Conservation (phyloP, 2,888 invertebrate genomes). For the Morinoia aosen region DNA sequence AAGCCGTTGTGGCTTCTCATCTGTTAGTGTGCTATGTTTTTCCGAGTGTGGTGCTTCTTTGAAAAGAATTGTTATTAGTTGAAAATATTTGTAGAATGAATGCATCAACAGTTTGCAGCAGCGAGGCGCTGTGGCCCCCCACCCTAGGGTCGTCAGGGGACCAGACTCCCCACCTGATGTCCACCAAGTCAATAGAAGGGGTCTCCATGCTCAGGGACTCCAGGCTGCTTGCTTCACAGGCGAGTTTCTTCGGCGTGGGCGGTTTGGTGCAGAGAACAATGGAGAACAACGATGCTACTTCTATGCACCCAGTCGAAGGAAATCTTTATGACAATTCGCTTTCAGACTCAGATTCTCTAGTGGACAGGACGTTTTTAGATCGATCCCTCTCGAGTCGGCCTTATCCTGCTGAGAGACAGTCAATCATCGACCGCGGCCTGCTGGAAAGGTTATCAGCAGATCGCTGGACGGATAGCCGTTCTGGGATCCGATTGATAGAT, state of each 20-base stretch:
- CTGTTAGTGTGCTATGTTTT: neutral
- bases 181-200: neutral
- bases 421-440: constrained; percentile 10
- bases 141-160: neutral
- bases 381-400: constrained; percentile 59
- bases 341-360: constrained; percentile 53
- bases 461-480: constrained; percentile 52
- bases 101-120: constrained; percentile 33
- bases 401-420: constrained; percentile 56
- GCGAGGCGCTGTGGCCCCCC: constrained; percentile 21
- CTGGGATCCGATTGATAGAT: constrained; percentile 38
- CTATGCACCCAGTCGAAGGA: neutral
- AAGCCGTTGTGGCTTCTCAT: neutral
- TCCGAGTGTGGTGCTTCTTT: neutral
- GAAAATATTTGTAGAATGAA: neutral
- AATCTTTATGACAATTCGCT: constrained; percentile 19
- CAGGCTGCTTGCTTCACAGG: neutral
- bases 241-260: constrained; percentile 34
- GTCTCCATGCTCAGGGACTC: constrained; percentile 29
- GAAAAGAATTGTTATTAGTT: neutral
- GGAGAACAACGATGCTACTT: neutral
- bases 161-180: neutral
- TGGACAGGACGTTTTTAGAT: constrained; percentile 56
- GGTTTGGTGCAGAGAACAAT: constrained; percentile 36
- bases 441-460: constrained; percentile 58